phyloP scores from a whole-genome alignment of 2,113 vertebrate genomes.

The Labeo rohita region DNA sequence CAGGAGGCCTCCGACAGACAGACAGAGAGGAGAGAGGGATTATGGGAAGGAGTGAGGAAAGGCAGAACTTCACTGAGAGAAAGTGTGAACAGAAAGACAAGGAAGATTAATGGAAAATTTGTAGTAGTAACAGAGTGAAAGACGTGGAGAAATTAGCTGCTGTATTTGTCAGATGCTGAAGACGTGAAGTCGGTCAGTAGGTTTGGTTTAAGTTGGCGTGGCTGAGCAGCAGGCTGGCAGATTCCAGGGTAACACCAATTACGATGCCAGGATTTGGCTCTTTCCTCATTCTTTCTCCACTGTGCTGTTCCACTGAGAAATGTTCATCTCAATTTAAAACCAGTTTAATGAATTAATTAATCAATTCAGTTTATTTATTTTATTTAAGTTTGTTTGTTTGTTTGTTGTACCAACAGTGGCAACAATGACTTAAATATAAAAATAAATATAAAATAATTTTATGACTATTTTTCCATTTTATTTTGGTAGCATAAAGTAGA shows the following conservation, averaged over 20 bases:
- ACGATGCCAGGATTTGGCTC: neutral
- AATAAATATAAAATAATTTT: no score
- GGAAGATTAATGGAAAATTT: constrained; percentile 29
- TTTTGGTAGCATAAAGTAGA: no score
- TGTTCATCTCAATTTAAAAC: neutral
- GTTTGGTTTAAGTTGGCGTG: constrained; percentile 31
- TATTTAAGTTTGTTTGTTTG: no score
- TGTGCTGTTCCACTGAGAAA: neutral
- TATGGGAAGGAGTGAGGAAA: constrained; percentile 36
- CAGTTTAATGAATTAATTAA: neutral
- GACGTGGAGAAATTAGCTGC: neutral
- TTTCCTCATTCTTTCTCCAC: neutral
- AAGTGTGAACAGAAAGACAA: constrained; percentile 49
- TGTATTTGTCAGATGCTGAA: neutral
- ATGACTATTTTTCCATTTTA: no score
- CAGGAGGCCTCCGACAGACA: constrained; percentile 56
- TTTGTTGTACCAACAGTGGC: no score
- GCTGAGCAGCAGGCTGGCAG: neutral
- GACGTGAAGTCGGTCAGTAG: constrained; percentile 23
- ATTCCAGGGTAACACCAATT: neutral
- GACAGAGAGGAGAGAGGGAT: constrained; percentile 38
- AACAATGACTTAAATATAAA: no score
- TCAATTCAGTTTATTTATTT: no score
- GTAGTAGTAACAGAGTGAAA: neutral
- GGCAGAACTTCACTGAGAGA: neutral